Percentiles rank a stretch among this genome's conserved stretches.
phyloP scores from a whole-genome alignment of 2,888 invertebrate genomes.

The Nezara viridula region DNA sequence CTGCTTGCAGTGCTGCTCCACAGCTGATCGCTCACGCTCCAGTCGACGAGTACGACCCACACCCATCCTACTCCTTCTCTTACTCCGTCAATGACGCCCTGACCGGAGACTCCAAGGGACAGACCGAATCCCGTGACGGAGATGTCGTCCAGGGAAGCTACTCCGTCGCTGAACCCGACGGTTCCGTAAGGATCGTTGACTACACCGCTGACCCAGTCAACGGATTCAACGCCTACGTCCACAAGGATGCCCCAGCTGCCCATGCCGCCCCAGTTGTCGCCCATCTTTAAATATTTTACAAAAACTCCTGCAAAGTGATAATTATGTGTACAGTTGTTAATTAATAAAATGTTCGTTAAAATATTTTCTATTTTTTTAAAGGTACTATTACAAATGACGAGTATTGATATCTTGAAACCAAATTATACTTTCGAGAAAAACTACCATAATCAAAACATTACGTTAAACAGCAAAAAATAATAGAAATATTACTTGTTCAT shows the following conservation, averaged over 20 bases:
- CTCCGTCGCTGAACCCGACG: slow-evolving; percentile 55
- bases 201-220: slow-evolving; percentile 56
- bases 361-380: neutral
- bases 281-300: slow-evolving; percentile 28
- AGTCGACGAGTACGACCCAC: slow-evolving; percentile 52
- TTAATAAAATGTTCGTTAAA: slow-evolving; percentile 5
- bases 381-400: too few species aligned
- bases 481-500: too few species aligned
- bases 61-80: slow-evolving; percentile 52
- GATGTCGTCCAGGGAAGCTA: slow-evolving; percentile 53
- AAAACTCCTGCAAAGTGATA: neutral
- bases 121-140: slow-evolving; percentile 50
- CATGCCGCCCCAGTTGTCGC: slow-evolving; percentile 43
- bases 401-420: too few species aligned
- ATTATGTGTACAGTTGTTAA: slow-evolving; percentile 45
- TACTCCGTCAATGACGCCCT: slow-evolving; percentile 50
- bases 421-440: too few species aligned
- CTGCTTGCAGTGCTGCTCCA: slow-evolving; percentile 18
- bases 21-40: slow-evolving; percentile 31
- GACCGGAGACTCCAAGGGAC: slow-evolving; percentile 57
- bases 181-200: slow-evolving; percentile 46
- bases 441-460: too few species aligned
- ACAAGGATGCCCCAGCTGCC: slow-evolving; percentile 49
- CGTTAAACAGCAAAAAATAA: too few species aligned
- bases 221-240: slow-evolving; percentile 55